Percentiles rank a stretch among this genome's conserved stretches.
phyloP scores from a whole-genome alignment of 1,140 invertebrate genomes.

The Magallana gigas region DNA sequence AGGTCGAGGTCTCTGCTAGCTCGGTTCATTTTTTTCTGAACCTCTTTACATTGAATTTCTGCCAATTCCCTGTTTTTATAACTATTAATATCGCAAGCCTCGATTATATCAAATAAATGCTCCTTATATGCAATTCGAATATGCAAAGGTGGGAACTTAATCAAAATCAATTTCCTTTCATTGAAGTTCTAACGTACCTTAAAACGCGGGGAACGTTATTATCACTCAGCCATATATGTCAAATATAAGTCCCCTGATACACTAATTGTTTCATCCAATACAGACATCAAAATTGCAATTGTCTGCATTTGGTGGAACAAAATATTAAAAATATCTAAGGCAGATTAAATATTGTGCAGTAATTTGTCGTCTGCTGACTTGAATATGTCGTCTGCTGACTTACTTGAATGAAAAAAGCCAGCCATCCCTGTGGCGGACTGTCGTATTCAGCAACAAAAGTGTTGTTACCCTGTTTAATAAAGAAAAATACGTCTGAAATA shows the following conservation, averaged over 20 bases:
- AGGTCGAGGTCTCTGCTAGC: too few relatives aligned
- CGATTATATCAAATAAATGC: too few relatives aligned
- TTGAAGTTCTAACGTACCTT: too few relatives aligned
- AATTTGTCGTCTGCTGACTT: conserved; percentile 16
- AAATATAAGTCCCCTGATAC: not conserved
- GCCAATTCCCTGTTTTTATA: too few relatives aligned
- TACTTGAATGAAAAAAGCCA: conserved; percentile 72
- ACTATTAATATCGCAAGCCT: too few relatives aligned
- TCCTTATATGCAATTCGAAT: too few relatives aligned
- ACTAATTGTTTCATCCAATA: not conserved
- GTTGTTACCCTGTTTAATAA: conserved; percentile 58
- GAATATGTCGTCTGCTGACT: not conserved
- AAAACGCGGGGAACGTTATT: too few relatives aligned
- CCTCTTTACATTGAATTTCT: too few relatives aligned
- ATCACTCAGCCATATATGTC: too few relatives aligned
- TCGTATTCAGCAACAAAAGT: conserved; percentile 61
- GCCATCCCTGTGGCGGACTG: conserved; percentile 68
- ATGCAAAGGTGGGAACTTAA: too few relatives aligned
- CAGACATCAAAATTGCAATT: not conserved
- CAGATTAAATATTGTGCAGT: not conserved
- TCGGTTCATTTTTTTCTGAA: too few relatives aligned
- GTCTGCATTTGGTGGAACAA: not conserved
- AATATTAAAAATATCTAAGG: not conserved
- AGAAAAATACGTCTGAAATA: conserved; percentile 7
- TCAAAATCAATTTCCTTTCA: too few relatives aligned